phyloP scores from a whole-genome alignment of 2,888 invertebrate genomes.

The Bimastos eiseni region DNA sequence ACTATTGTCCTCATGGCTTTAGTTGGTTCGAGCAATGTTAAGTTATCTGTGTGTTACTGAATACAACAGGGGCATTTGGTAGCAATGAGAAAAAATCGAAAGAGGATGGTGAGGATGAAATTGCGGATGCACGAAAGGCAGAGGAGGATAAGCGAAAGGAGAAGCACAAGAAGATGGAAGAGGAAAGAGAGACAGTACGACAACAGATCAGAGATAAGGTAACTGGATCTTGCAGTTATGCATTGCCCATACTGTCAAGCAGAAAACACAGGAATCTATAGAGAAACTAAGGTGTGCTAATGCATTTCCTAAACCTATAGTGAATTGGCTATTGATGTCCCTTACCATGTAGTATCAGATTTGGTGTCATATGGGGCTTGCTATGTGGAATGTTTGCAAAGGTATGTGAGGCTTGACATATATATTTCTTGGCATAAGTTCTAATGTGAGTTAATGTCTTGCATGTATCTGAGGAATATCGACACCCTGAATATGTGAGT shows the following conservation, averaged over 20 bases:
- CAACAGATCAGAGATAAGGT: conserved; percentile 19
- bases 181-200: background rate
- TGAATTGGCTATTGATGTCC: no score
- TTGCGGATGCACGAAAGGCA: background rate
- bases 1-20: background rate
- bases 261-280: background rate
- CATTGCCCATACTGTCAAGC: background rate
- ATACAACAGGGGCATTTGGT: conserved; percentile 15
- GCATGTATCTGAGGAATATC: background rate
- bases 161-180: conserved; percentile 20
- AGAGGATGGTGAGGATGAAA: background rate
- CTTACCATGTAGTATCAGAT: no score
- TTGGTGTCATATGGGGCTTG: no score
- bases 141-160: conserved; percentile 20
- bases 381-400: background rate
- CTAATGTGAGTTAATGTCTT: background rate
- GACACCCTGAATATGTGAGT: background rate
- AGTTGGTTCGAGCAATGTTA: background rate
- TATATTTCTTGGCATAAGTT: background rate
- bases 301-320: no score
- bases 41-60: background rate
- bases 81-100: background rate
- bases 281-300: background rate
- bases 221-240: background rate
- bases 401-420: background rate